A percentile compares a stretch with the other conserved stretches of the same genome.
These are phyloP conservation scores for Mythimna loreyi DNA, from an alignment of 2,888 invertebrate species.

Conservation along the genomic window DNA sequence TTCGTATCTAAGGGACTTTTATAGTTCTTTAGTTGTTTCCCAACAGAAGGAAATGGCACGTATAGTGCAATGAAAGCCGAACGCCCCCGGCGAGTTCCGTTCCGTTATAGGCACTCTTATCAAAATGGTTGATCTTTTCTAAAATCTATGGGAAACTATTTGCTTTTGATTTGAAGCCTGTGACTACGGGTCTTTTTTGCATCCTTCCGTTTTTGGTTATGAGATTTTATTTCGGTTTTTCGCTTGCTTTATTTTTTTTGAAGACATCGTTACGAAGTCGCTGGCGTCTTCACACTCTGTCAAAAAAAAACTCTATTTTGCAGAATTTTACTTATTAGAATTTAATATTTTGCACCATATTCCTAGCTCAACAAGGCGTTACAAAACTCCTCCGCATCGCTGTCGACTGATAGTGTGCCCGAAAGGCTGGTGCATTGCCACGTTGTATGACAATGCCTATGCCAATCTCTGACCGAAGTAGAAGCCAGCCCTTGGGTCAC, in stretches of 20 bases:
- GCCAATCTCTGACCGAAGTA: too few species aligned
- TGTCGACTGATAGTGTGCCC: too few species aligned
- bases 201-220: neutral
- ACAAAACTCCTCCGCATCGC: too few species aligned
- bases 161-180: constrained; percentile 34
- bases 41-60: constrained; percentile 53
- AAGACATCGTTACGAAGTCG: neutral
- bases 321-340: too few species aligned
- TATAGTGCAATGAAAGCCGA: constrained; percentile 51
- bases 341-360: too few species aligned
- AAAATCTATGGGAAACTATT: constrained; percentile 52
- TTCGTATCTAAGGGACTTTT: constrained; percentile 53
- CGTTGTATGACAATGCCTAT: too few species aligned
- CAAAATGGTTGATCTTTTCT: constrained; percentile 50
- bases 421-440: too few species aligned
- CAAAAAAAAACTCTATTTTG: too few species aligned
- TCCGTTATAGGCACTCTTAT: constrained; percentile 51
- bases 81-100: constrained; percentile 45
- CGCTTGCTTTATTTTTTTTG: neutral
- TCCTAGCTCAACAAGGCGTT: too few species aligned
- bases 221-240: neutral
- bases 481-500: too few species aligned
- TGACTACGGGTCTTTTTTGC: neutral
- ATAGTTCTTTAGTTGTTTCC: constrained; percentile 57
- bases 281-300: neutral